phyloP scores from a whole-genome alignment of 2,888 invertebrate species.

The Crocallis elinguaria region DNA sequence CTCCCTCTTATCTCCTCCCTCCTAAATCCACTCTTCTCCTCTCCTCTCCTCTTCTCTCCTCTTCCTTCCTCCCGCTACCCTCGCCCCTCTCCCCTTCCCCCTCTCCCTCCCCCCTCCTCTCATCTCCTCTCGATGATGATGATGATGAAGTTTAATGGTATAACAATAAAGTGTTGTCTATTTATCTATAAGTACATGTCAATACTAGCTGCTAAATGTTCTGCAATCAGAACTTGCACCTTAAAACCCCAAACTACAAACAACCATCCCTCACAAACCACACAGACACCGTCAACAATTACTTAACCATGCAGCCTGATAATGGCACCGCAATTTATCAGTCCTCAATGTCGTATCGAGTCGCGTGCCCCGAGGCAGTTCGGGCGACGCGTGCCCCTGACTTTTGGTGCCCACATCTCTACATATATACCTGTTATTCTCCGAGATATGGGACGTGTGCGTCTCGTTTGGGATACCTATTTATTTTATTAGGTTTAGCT shows the following conservation, averaged over 20 bases:
- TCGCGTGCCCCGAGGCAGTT: slow-evolving; percentile 44
- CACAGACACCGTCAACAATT: slow-evolving; percentile 14
- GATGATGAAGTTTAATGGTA: too few species aligned
- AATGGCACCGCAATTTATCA: slow-evolving; percentile 19
- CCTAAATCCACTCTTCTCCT: too few species aligned
- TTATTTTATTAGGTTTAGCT: neutral
- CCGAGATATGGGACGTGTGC: slow-evolving; percentile 8
- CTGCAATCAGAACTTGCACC: neutral
- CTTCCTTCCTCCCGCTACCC: too few species aligned
- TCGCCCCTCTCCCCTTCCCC: too few species aligned
- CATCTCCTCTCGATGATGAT: too few species aligned
- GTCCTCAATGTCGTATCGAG: slow-evolving; percentile 12
- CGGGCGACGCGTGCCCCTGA: slow-evolving; percentile 41
- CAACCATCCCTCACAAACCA: neutral
- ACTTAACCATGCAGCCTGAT: slow-evolving; percentile 22
- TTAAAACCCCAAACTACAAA: neutral
- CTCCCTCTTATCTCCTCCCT: too few species aligned
- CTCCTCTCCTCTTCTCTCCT: too few species aligned
- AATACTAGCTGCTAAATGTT: too few species aligned
- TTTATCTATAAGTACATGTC: too few species aligned
- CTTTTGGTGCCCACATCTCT: slow-evolving; percentile 32
- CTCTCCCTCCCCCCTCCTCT: too few species aligned
- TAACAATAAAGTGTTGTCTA: too few species aligned
- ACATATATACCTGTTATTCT: slow-evolving; percentile 7
- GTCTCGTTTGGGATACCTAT: neutral